A percentile compares a stretch with the other conserved stretches of the same genome.
Conservation (phyloP, 2,888 invertebrate genomes). For the Allygus modestus region DNA sequence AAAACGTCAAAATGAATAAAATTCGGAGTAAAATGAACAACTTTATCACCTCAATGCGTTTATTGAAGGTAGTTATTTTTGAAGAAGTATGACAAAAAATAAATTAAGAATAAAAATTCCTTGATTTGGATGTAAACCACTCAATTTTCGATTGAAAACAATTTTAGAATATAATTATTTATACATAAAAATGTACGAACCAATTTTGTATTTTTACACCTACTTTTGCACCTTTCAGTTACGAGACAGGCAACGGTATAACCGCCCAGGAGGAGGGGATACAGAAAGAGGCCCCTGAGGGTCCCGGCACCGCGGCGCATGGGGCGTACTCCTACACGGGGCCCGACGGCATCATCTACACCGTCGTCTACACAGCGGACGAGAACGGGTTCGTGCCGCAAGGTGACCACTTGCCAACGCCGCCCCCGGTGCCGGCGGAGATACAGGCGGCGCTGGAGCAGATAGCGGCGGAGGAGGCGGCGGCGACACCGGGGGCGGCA, state of each 20-base stretch:
- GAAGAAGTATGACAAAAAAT: too few relatives aligned
- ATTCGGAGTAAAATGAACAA: too few relatives aligned
- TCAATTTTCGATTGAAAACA: too few relatives aligned
- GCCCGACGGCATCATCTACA: slow-evolving; percentile 80
- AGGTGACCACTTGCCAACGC: slow-evolving; percentile 75
- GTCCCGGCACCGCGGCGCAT: slow-evolving; percentile 77
- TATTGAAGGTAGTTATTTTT: too few relatives aligned
- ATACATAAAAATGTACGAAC: too few relatives aligned
- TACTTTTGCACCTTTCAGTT: slow-evolving; percentile 70
- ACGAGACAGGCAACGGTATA: slow-evolving; percentile 76
- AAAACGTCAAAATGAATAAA: too few relatives aligned
- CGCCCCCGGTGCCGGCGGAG: slow-evolving; percentile 74
- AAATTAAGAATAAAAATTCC: too few relatives aligned
- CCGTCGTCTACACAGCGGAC: slow-evolving; percentile 81
- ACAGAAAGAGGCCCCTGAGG: slow-evolving; percentile 79
- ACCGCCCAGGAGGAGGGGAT: slow-evolving; percentile 75
- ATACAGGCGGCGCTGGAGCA: slow-evolving; percentile 74
- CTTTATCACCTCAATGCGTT: too few relatives aligned
- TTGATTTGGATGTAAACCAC: too few relatives aligned
- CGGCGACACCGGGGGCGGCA: slow-evolving; percentile 14
- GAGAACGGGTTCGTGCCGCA: slow-evolving; percentile 84
- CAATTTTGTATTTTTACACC: too few relatives aligned
- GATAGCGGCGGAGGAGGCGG: slow-evolving; percentile 77
- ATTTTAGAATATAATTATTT: too few relatives aligned
- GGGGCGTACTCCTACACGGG: slow-evolving; percentile 86